phyloP scores from a whole-genome alignment of 1,140 invertebrate species.

The Cyrtorhinus lividipennis region DNA sequence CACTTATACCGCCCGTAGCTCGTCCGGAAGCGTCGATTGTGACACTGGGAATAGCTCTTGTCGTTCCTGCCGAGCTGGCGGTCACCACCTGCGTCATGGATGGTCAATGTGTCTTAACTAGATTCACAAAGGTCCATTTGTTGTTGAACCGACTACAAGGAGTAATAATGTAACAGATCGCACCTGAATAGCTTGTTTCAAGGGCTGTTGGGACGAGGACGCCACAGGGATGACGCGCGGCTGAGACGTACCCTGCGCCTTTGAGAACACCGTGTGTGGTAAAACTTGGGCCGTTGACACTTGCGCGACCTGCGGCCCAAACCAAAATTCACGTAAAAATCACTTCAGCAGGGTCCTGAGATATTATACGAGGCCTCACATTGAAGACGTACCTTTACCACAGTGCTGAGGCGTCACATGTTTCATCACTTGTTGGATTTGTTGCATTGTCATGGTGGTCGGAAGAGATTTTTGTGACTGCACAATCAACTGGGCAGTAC shows the following conservation, averaged over 20 bases:
- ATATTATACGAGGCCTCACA: no score
- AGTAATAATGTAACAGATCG: neutral
- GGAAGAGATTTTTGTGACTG: conserved; percentile 45
- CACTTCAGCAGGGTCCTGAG: no score
- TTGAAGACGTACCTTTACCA: conserved; percentile 29
- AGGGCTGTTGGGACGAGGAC: conserved; percentile 25
- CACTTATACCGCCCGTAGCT: conserved; percentile 24
- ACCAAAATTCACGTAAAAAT: no score
- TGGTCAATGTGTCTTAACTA: no score
- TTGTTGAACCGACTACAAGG: neutral
- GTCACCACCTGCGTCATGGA: conserved; percentile 31
- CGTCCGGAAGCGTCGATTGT: conserved; percentile 25
- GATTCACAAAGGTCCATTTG: no score
- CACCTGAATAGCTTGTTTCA: conserved; percentile 43
- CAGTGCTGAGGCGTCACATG: conserved; percentile 41
- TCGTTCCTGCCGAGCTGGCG: conserved; percentile 21
- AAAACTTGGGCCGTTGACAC: conserved; percentile 25
- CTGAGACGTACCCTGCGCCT: conserved; percentile 26
- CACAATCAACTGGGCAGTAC: conserved; percentile 44
- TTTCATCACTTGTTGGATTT: conserved; percentile 61
- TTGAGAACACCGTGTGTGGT: conserved; percentile 28
- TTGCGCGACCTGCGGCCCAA: conserved; percentile 23
- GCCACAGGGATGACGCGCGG: conserved; percentile 37
- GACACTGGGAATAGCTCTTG: conserved; percentile 23
- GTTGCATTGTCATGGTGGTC: conserved; percentile 55